Percentiles rank a stretch among this genome's conserved stretches.
These are phyloP conservation scores for Delia radicum DNA, from an alignment of 1,140 invertebrate species.

Conservation along the genomic window DNA sequence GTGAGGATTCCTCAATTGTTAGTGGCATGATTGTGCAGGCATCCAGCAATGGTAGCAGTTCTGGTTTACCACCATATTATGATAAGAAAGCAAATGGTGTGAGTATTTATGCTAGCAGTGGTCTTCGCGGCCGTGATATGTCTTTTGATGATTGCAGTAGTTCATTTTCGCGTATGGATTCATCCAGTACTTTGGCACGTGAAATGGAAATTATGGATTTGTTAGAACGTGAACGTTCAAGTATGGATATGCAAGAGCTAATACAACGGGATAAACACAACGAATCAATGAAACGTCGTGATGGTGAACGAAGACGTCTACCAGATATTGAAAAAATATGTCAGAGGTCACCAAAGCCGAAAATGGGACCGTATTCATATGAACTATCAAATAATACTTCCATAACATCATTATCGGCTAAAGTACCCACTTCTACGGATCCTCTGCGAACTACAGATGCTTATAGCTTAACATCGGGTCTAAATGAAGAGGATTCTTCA, in stretches of 20 bases:
- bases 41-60: slow-evolving; percentile 1
- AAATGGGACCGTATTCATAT: slow-evolving; percentile 28
- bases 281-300: slow-evolving; percentile 36
- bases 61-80: neutral
- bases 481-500: slow-evolving; percentile 15
- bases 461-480: slow-evolving; percentile 10
- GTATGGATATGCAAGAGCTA: slow-evolving; percentile 53
- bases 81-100: slow-evolving; percentile 22
- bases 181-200: slow-evolving; percentile 49
- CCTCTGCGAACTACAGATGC: slow-evolving; percentile 26
- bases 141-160: slow-evolving; percentile 50
- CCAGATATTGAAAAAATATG: slow-evolving; percentile 52
- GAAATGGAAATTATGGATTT: slow-evolving; percentile 54
- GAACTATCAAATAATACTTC: slow-evolving; percentile 23
- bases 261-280: slow-evolving; percentile 43
- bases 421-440: slow-evolving; percentile 35
- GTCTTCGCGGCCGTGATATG: slow-evolving; percentile 39
- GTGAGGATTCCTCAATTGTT: slow-evolving; percentile 50
- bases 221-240: slow-evolving; percentile 48
- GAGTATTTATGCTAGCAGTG: neutral
- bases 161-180: slow-evolving; percentile 39
- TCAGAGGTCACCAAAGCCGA: slow-evolving; percentile 43
- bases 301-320: slow-evolving; percentile 37
- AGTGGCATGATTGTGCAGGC: slow-evolving; percentile 50
- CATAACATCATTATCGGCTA: slow-evolving; percentile 16